A percentile compares a stretch with the other conserved stretches of the same genome.
phyloP scores from a whole-genome alignment of 2,888 invertebrate species.

The Azorinus chamasolen region DNA sequence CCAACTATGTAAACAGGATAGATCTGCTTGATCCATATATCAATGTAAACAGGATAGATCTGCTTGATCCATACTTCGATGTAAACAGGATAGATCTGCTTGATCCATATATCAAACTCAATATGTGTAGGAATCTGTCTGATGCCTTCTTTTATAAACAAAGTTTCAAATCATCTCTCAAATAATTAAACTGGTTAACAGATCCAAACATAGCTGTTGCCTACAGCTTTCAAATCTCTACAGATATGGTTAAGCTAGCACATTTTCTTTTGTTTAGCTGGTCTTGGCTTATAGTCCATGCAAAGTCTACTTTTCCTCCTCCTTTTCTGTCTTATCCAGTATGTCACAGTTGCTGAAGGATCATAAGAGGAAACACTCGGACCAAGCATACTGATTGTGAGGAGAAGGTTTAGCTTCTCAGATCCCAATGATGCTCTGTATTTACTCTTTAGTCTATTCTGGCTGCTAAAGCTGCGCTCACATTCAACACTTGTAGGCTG shows the following conservation, averaged over 20 bases:
- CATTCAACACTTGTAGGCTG: constrained; percentile 25
- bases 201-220: too few species aligned
- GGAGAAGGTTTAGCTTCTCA: constrained; percentile 4
- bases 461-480: constrained; percentile 3
- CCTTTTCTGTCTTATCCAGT: constrained; percentile 6
- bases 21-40: too few species aligned
- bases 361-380: neutral
- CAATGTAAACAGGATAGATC: too few species aligned
- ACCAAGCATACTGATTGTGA: neutral
- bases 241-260: neutral
- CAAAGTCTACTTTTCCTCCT: constrained; percentile 16
- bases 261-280: neutral
- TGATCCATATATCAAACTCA: too few species aligned
- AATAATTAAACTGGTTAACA: too few species aligned
- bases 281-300: constrained; percentile 1
- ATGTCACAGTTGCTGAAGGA: neutral
- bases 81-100: too few species aligned
- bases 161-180: too few species aligned
- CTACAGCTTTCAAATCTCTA: neutral
- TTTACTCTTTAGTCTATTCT: constrained; percentile 3
- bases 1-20: too few species aligned
- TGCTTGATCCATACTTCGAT: too few species aligned
- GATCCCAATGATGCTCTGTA: neutral
- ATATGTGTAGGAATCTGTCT: too few species aligned
- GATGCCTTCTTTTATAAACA: too few species aligned